These are phyloP conservation scores for Galagoides demidoff DNA, from an alignment of 2,797 vertebrate species.

Conservation along the genomic window DNA sequence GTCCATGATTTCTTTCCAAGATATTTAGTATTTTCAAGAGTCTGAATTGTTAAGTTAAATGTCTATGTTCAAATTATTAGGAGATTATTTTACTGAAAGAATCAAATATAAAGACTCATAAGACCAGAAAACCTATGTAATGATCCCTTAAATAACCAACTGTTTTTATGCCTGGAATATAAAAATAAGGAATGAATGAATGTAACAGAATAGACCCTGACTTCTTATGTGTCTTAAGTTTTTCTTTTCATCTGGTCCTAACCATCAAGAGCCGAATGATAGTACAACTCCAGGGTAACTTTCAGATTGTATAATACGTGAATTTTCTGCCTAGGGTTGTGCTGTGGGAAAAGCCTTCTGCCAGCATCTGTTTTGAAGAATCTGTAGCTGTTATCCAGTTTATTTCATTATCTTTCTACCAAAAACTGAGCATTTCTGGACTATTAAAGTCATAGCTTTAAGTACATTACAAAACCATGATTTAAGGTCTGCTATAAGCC, in stretches of 20 bases:
- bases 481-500: constrained; percentile 43
- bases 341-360: not conserved
- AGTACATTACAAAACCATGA: constrained; percentile 34
- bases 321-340: not conserved
- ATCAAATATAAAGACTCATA: not conserved
- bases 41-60: not conserved
- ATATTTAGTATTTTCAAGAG: constrained; percentile 41
- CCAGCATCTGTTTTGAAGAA: constrained; percentile 38
- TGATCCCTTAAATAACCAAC: not conserved
- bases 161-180: not conserved
- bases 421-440: constrained; percentile 11
- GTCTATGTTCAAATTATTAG: not conserved
- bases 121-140: not conserved
- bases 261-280: not conserved
- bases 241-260: not conserved
- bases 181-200: not conserved
- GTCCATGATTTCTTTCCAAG: not conserved
- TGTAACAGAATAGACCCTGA: not conserved
- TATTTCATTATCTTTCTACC: constrained; percentile 48
- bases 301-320: not conserved
- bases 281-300: not conserved
- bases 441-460: constrained; percentile 22
- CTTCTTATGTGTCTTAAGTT: not conserved
- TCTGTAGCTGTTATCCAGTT: not conserved
- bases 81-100: constrained; percentile 27